Evolutionary conservation across 2,113 vertebrate genomes (phyloP), one percentile per base, ranked within the genome.

Genomic region (Athene noctua): DNA sequence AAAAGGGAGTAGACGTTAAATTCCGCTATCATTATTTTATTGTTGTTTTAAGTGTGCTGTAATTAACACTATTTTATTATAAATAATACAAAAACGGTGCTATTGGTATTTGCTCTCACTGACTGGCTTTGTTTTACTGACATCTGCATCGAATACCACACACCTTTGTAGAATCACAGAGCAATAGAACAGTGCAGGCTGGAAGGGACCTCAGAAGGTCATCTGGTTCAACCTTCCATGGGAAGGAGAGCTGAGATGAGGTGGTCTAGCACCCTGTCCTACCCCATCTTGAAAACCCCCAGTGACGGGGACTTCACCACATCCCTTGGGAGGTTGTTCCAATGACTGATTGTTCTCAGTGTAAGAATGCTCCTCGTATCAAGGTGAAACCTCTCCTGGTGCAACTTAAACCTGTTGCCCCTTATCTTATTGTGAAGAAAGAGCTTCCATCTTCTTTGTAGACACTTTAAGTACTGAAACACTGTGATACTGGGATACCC

Each of bases 161-260:
- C 5, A 6, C 10, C 4, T 38, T 34, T 15, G 5, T 2, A 47
- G 52, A 74, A 16, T 25, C 29, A 6, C 42, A 26, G 68, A 68
- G 38, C 13, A 11, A 8, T 0, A 18, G 36, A 40, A n/a, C 2
- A 52, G 23, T 7, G 34, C 17, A 6, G 32, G 14, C 29, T 71
- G 42, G 26, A 70, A 61, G 26, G 13, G 23, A 1, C 4, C 27
- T 44, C 2, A 2, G 29, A n/a, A 49, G 18, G 49, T 30, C 17
- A 21, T 30, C 15, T 40, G 8, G 5, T 15, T 16, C 55, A 61
- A 2, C 16, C 9, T 70, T 51, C 34, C 0, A 0, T 49, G 36
- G 36, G 40, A 52, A 74, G 7, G 36, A 10, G 22, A 32, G 9
- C 10, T 0, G 1, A 27, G 34, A 12, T 23, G 58, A 72, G 18